phyloP scores from a whole-genome alignment of 2,113 vertebrate genomes.

The Brachyhypopomus occidentalis region DNA sequence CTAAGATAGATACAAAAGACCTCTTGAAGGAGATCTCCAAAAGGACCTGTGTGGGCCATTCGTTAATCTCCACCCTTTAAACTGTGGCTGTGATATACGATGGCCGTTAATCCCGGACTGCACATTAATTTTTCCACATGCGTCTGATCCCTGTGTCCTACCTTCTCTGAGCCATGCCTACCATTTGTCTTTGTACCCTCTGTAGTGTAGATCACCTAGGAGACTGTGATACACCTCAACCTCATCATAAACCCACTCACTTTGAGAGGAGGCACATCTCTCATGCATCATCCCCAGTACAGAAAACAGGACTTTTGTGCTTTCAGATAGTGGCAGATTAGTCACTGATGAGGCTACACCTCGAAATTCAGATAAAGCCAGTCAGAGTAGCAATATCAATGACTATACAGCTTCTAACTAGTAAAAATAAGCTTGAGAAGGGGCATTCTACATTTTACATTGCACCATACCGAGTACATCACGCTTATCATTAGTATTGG shows the following conservation, averaged over 20 bases:
- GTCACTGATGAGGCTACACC: too few relatives aligned
- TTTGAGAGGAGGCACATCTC: neutral
- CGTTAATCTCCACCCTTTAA: conserved; percentile 35
- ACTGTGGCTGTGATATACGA: conserved; percentile 30
- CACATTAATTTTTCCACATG: conserved; percentile 35
- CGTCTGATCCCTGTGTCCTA: conserved; percentile 11
- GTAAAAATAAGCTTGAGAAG: too few relatives aligned
- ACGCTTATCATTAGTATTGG: too few relatives aligned
- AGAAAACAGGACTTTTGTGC: neutral
- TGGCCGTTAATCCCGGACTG: conserved; percentile 24
- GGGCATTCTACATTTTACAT: too few relatives aligned
- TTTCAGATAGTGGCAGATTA: neutral
- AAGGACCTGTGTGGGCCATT: neutral
- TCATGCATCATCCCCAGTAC: too few relatives aligned
- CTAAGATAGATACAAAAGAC: neutral
- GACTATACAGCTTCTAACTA: too few relatives aligned
- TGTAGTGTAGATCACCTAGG: neutral
- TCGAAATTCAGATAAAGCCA: neutral
- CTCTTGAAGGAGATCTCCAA: neutral
- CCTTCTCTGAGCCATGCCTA: conserved; percentile 12
- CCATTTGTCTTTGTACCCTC: conserved; percentile 15
- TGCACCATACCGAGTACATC: too few relatives aligned
- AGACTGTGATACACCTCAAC: conserved; percentile 8
- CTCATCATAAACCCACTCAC: neutral
- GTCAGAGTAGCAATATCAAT: too few relatives aligned